Conservation (phyloP, 2,888 invertebrate genomes). For the Biston betularia region DNA sequence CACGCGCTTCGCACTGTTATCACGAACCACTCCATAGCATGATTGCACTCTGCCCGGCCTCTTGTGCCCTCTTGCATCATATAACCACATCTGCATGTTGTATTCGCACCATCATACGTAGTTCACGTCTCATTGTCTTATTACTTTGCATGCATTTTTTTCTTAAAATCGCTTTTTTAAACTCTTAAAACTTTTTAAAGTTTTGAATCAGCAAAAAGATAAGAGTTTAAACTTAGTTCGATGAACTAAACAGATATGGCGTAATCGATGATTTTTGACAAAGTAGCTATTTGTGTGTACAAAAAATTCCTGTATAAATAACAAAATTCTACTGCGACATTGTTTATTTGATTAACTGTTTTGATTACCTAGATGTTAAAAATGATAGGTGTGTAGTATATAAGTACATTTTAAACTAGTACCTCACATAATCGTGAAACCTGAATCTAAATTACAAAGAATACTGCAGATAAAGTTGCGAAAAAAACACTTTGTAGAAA, state of each 20-base stretch:
- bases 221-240: conserved; percentile 10
- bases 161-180: conserved; percentile 4
- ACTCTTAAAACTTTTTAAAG: not conserved
- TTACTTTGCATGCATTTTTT: conserved; percentile 1
- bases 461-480: no score
- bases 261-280: conserved; percentile 9
- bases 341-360: conserved; percentile 22
- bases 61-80: conserved; percentile 65
- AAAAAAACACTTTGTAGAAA: no score
- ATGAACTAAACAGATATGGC: not conserved
- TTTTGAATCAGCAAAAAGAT: conserved; percentile 3
- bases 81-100: conserved; percentile 46
- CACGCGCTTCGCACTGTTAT: conserved; percentile 68
- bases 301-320: not conserved
- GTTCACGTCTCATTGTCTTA: not conserved
- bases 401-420: not conserved
- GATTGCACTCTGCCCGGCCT: conserved; percentile 59
- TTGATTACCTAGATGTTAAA: not conserved
- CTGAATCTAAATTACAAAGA: no score
- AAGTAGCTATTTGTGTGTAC: conserved; percentile 10
- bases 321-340: not conserved
- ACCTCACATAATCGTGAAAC: not conserved
- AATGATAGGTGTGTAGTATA: not conserved
- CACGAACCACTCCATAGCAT: conserved; percentile 51
- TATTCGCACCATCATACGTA: conserved; percentile 13